These are phyloP conservation scores for Ptiloglossa arizonensis DNA, from an alignment of 1,140 invertebrate genomes.

Conservation along the genomic window DNA sequence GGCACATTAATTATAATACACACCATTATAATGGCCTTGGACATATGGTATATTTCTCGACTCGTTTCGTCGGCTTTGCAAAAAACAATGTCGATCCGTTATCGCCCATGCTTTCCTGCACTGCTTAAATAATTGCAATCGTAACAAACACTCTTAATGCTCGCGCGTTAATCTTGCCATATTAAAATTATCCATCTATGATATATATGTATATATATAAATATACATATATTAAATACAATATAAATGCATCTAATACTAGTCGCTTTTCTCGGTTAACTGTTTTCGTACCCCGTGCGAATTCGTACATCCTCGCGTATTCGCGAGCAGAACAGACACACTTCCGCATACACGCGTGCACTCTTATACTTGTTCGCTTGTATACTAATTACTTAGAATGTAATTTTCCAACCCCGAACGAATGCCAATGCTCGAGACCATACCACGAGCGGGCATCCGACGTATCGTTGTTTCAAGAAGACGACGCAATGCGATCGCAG, in stretches of 20 bases:
- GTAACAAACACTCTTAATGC: constrained; percentile 70
- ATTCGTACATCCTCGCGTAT: no score
- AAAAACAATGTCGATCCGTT: constrained; percentile 18
- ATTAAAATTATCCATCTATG: constrained; percentile 74
- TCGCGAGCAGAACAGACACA: neutral
- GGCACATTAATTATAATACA: constrained; percentile 71
- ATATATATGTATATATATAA: constrained; percentile 52
- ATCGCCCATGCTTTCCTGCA: constrained; percentile 8
- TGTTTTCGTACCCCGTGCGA: constrained; percentile 45
- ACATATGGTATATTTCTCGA: constrained; percentile 44
- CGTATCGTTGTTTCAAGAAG: constrained; percentile 16
- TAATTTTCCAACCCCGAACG: constrained; percentile 14
- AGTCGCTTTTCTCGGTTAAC: constrained; percentile 61
- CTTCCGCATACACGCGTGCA: neutral
- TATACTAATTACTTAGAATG: neutral
- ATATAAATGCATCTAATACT: constrained; percentile 77
- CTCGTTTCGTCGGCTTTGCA: constrained; percentile 6
- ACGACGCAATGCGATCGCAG: constrained; percentile 9
- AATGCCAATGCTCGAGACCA: neutral
- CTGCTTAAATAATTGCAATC: constrained; percentile 60
- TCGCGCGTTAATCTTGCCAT: constrained; percentile 69
- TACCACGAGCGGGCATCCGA: neutral
- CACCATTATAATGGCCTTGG: constrained; percentile 64
- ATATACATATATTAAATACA: constrained; percentile 55
- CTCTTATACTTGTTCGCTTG: constrained; percentile 2